Evolutionary conservation across 2,888 invertebrate genomes (phyloP), one percentile per base, ranked within the genome.

Genomic region (Euproctis similis): DNA sequence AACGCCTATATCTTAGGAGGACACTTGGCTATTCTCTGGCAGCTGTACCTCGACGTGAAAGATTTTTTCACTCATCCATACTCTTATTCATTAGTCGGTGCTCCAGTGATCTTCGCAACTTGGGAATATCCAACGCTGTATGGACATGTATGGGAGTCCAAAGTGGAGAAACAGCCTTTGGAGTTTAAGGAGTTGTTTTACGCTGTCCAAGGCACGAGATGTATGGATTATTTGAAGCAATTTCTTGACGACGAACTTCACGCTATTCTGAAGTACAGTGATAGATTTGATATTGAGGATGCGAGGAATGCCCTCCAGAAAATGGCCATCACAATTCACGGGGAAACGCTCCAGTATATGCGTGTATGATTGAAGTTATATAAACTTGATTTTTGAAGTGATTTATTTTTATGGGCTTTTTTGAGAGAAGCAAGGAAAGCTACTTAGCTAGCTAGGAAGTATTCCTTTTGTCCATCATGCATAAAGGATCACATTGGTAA

Each of bases 41-140:
- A 82, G 42, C 49, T 82, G 0, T 72, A 82, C 34, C 44, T 82
- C 2, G 82, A 82, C 28, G 62, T 78, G 0, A 81, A 77, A 48
- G 82, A 82, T 46, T 82, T 82, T 34, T 82, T 70, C 26, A 72
- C 67, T 0, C 78, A 82, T 20, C 81, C 80, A 0, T 60, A 75
- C 42, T 73, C 76, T 0, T 82, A 70, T 41, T 81, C 82, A 0
- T 46, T 77, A 9, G 77, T 80, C 1, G 72, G 80, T 0, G 75
- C 80, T 0, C 82, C 82, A 3, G 70, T 74, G 0, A 69, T 62
- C 0, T 37, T 73, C 4, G 82, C 77, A 1, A 18, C 77, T 11
- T 82, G 82, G 82, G 82, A 82, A 32, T 81, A 82, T 26, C 82
- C 82, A 0, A 64, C 67, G 1, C 39, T 82, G 1, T 82, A 80